Conservation (phyloP, 2,797 vertebrate genomes). For the Premnoplex brunnescens region DNA sequence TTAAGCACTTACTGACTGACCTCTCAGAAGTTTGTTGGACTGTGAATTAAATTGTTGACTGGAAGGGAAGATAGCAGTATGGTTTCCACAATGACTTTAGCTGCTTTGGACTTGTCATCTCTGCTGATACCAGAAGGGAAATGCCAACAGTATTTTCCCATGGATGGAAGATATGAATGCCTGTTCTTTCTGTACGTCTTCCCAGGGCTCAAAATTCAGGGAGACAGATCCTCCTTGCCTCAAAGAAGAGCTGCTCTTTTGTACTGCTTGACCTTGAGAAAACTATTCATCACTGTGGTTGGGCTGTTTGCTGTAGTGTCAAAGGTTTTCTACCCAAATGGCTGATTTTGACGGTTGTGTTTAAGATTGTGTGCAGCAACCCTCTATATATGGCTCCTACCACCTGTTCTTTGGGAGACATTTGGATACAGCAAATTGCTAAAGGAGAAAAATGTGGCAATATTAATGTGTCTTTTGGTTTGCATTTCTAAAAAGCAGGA, state of each 20-base stretch:
- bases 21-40: neutral
- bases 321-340: neutral
- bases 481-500: neutral
- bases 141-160: neutral
- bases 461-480: fast-evolving
- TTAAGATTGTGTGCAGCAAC: neutral
- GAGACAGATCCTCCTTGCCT: neutral
- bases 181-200: neutral
- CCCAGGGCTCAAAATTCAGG: neutral
- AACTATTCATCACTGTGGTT: fast-evolving
- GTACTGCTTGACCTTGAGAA: neutral
- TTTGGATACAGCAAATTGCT: neutral
- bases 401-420: neutral
- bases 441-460: neutral
- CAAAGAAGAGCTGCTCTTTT: neutral
- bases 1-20: neutral
- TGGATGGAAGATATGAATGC: neutral
- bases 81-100: neutral
- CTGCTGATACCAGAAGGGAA: neutral
- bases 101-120: neutral
- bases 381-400: neutral
- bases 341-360: neutral
- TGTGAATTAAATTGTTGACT: neutral
- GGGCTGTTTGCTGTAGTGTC: neutral
- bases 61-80: neutral